Percentiles rank a stretch among this genome's conserved stretches.
Conservation (phyloP, 2,888 invertebrate species). For the Drosophila prostipennis region DNA sequence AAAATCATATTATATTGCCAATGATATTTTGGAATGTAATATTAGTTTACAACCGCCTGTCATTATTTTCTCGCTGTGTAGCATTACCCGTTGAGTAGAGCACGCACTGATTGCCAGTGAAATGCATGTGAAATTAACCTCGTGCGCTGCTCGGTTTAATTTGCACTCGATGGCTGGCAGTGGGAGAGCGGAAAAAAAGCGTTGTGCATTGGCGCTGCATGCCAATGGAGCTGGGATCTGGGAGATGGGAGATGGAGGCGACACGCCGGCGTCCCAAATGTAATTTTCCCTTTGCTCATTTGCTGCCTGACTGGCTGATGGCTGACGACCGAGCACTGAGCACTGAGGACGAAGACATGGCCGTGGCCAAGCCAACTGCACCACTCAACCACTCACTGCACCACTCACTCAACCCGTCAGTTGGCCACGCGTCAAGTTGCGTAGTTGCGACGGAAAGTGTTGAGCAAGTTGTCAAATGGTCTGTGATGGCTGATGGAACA, state of each 20-base stretch:
- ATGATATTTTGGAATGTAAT: too few relatives aligned
- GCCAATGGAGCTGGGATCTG: slow-evolving; percentile 43
- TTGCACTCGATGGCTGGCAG: slow-evolving; percentile 65
- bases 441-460: slow-evolving; percentile 27
- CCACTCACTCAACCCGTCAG: slow-evolving; percentile 14
- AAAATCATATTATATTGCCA: too few relatives aligned
- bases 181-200: slow-evolving; percentile 27
- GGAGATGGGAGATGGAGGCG: slow-evolving; percentile 1
- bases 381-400: slow-evolving; percentile 1
- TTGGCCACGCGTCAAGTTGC: slow-evolving; percentile 35
- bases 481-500: slow-evolving; percentile 32
- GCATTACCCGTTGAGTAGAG: slow-evolving; percentile 45
- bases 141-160: slow-evolving; percentile 75
- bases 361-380: slow-evolving; percentile 31
- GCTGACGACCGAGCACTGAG: slow-evolving; percentile 14
- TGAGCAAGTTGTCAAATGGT: slow-evolving; percentile 48
- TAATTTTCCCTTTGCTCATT: slow-evolving; percentile 74
- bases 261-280: slow-evolving; percentile 66
- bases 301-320: slow-evolving; percentile 65
- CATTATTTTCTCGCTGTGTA: background rate
- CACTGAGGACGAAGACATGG: slow-evolving; percentile 40
- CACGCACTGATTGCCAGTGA: slow-evolving; percentile 78
- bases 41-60: too few relatives aligned
- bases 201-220: slow-evolving; percentile 48
- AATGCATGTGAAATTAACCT: slow-evolving; percentile 80